These are phyloP conservation scores for Pyrocephalus nanus DNA, from an alignment of 2,797 vertebrate species.

Conservation along the genomic window DNA sequence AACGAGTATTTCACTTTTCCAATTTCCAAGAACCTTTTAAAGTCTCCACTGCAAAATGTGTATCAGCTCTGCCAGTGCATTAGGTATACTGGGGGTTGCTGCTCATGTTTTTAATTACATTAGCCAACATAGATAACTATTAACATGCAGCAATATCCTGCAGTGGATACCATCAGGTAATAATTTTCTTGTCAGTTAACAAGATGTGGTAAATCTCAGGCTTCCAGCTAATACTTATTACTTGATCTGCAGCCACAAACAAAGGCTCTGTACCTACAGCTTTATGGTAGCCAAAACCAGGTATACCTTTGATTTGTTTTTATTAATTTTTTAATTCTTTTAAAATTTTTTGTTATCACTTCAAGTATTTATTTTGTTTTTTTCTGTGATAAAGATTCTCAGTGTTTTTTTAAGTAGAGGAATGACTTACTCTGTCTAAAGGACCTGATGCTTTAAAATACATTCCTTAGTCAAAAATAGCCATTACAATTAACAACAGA, in stretches of 20 bases:
- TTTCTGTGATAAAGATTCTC: neutral
- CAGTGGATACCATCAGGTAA: slow-evolving; percentile 12
- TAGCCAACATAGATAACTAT: slow-evolving; percentile 13
- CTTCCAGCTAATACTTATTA: neutral
- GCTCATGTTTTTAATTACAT: slow-evolving; percentile 14
- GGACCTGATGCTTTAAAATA: neutral
- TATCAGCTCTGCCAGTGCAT: neutral
- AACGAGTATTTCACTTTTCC: neutral
- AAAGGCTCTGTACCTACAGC: neutral
- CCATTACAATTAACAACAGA: neutral
- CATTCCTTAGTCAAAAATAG: neutral
- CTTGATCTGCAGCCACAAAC: neutral
- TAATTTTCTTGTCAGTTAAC: slow-evolving; percentile 2
- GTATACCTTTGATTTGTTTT: neutral
- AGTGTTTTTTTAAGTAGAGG: neutral
- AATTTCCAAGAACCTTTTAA: neutral
- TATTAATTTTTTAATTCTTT: neutral
- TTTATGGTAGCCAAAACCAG: neutral
- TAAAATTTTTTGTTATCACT: too few species aligned
- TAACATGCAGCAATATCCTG: slow-evolving; percentile 26
- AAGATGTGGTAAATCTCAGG: neutral
- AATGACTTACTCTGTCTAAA: neutral
- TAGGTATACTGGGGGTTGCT: neutral
- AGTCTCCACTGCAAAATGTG: neutral
- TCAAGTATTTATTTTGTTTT: neutral